Percentiles rank a stretch among this genome's conserved stretches.
phyloP scores from a whole-genome alignment of 2,888 invertebrate genomes.

The Nyleta sp. region DNA sequence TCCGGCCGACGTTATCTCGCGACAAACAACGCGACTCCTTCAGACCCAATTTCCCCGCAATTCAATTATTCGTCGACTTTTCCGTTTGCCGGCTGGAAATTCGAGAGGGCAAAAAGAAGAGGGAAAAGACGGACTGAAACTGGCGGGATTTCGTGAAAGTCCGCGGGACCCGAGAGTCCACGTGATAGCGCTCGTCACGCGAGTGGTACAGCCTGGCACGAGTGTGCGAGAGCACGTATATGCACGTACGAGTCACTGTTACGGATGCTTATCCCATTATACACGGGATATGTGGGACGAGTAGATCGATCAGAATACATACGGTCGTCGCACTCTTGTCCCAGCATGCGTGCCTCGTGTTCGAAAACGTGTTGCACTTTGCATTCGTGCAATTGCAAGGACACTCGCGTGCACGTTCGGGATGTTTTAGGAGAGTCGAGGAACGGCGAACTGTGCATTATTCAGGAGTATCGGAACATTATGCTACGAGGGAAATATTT shows the following conservation, averaged over 20 bases:
- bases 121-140: neutral
- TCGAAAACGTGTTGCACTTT: conserved; percentile 35
- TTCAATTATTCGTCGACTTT: too few species aligned
- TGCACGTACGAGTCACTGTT: conserved; percentile 29
- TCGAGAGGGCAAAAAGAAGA: neutral
- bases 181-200: conserved; percentile 50
- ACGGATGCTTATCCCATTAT: conserved; percentile 52
- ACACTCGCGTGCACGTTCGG: too few species aligned
- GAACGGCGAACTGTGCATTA: too few species aligned
- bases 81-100: conserved; percentile 2
- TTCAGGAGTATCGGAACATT: too few species aligned
- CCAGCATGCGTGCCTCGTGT: too few species aligned
- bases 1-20: too few species aligned
- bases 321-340: conserved; percentile 52
- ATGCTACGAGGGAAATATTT: too few species aligned
- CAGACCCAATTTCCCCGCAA: too few species aligned
- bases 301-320: conserved; percentile 42
- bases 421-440: too few species aligned
- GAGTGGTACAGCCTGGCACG: conserved; percentile 58
- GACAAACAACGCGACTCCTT: too few species aligned
- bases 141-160: conserved; percentile 44
- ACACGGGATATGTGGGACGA: conserved; percentile 48
- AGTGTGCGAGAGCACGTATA: conserved; percentile 10
- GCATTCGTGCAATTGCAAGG: too few species aligned
- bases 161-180: conserved; percentile 29